Evolutionary conservation across 2,797 vertebrate genomes (phyloP).

Genomic region (Myotis myotis): DNA sequence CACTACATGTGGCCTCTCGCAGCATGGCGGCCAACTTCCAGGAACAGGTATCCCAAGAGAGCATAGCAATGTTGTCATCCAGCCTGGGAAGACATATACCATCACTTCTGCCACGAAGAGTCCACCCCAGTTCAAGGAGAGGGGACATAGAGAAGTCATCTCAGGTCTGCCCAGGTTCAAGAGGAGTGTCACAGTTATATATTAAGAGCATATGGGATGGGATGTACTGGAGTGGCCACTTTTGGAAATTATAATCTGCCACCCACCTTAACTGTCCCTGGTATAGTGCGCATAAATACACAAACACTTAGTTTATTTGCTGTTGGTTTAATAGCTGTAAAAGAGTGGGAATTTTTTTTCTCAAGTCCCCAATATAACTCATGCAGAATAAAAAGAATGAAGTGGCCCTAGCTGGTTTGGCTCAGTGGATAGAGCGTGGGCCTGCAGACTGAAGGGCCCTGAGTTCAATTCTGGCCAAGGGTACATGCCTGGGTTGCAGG

Average conservation of each 20-base stretch:
- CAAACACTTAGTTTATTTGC: neutral
- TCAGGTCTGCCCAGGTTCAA: neutral
- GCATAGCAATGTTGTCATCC: neutral
- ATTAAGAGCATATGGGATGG: neutral
- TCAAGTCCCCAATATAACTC: neutral
- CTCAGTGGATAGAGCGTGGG: too few species aligned
- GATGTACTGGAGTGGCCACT: neutral
- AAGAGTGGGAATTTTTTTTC: neutral
- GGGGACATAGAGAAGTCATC: neutral
- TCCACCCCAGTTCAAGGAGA: neutral
- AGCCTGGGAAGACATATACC: neutral
- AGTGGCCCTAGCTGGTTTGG: too few species aligned
- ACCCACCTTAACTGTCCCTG: neutral
- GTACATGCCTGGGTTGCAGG: too few species aligned
- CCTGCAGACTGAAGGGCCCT: too few species aligned
- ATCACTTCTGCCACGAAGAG: neutral
- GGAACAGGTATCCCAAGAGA: neutral
- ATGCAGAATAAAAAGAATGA: neutral
- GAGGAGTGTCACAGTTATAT: neutral
- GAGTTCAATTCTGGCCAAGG: too few species aligned
- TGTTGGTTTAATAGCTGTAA: neutral
- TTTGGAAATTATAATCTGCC: neutral
- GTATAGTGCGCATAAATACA: neutral
- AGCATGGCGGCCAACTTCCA: neutral
- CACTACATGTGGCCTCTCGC: neutral